These are phyloP conservation scores for Rosalia funebris DNA, from an alignment of 2,888 invertebrate species.

Conservation along the genomic window DNA sequence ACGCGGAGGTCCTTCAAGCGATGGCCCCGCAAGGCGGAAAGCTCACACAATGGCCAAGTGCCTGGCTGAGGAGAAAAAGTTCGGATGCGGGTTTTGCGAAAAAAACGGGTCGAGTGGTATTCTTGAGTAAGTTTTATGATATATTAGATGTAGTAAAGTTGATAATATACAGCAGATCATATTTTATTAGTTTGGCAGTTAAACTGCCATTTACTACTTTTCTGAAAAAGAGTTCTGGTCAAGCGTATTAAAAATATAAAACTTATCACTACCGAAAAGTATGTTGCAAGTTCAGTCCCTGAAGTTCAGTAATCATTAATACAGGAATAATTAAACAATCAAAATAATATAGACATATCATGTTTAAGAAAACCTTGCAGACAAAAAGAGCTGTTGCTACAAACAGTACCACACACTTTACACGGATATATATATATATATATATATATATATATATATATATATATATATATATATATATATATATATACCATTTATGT, in stretches of 20 bases:
- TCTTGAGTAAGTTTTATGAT: constrained; percentile 1
- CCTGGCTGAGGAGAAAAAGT: constrained; percentile 6
- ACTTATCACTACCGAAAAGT: no score
- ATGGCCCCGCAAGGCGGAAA: background rate
- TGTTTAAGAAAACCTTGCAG: no score
- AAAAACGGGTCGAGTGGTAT: background rate
- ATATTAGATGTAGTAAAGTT: background rate
- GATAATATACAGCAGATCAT: background rate
- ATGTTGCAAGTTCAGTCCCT: no score
- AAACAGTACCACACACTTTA: no score
- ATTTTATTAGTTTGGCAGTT: background rate
- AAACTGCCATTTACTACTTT: background rate
- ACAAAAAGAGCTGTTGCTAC: no score
- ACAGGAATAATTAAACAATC: no score
- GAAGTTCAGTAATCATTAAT: no score
- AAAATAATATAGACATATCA: no score
- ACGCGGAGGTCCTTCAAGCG: constrained; percentile 13
- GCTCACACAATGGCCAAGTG: constrained; percentile 19
- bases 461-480: no score
- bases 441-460: no score
- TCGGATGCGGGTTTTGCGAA: background rate
- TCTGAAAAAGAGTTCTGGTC: background rate
- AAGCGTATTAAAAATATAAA: background rate
- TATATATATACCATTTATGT: no score
- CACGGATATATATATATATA: no score